Percentiles rank a stretch among this genome's conserved stretches.
These are phyloP conservation scores for Apteryx mantelli DNA, from an alignment of 2,113 vertebrate species.

Conservation along the genomic window DNA sequence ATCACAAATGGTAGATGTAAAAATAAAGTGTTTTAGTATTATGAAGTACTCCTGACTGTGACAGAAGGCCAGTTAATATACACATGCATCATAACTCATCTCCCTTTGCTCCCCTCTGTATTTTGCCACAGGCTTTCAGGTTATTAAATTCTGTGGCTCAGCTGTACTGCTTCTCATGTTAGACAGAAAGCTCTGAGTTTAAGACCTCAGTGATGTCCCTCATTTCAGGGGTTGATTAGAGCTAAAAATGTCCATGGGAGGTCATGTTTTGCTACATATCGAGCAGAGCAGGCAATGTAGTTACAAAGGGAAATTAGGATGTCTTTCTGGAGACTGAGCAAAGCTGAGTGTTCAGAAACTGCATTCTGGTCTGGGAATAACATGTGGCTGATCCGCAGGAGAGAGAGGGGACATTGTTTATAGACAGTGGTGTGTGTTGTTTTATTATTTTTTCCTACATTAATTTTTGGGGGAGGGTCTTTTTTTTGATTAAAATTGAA, in stretches of 20 bases:
- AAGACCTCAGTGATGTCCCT: constrained; percentile 5
- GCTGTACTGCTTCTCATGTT: neutral
- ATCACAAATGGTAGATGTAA: neutral
- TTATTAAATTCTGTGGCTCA: constrained; percentile 20
- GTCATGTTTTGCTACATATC: neutral
- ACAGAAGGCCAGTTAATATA: neutral
- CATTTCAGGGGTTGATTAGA: constrained; percentile 19
- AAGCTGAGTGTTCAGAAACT: neutral
- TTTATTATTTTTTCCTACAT: neutral
- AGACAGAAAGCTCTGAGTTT: neutral
- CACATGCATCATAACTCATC: neutral
- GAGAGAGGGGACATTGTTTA: neutral
- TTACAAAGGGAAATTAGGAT: neutral
- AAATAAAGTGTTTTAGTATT: neutral
- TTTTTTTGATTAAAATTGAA: neutral
- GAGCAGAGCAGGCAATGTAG: neutral
- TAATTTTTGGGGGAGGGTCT: neutral
- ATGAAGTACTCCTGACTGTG: neutral
- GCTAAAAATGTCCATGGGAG: neutral
- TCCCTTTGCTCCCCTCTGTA: neutral
- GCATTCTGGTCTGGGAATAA: neutral
- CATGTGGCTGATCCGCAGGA: neutral
- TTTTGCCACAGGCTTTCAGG: constrained; percentile 7
- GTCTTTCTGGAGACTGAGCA: neutral
- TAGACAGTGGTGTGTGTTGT: neutral